A percentile compares a stretch with the other conserved stretches of the same genome.
These are phyloP conservation scores for Pygmarrhopalites habei DNA, from an alignment of 1,140 invertebrate genomes.

Conservation along the genomic window DNA sequence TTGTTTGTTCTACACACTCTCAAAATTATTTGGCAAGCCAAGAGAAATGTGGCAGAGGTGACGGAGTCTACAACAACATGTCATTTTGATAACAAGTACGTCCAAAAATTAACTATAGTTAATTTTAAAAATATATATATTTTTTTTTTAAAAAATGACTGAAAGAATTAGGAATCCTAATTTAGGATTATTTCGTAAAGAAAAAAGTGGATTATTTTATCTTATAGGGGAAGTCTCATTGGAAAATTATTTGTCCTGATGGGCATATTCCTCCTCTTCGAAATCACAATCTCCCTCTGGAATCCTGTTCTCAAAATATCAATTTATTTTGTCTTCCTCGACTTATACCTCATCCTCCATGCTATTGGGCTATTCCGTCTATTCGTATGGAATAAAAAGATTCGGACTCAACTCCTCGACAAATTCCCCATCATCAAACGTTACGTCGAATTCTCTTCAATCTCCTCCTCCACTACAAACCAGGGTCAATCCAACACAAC, in stretches of 20 bases:
- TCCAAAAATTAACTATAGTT: neutral
- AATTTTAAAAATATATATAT: neutral
- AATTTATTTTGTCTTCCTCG: neutral
- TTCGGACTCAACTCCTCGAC: neutral
- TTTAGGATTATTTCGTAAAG: neutral
- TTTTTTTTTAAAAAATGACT: neutral
- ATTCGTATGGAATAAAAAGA: constrained; percentile 2
- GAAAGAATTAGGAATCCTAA: neutral
- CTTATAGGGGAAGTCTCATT: neutral
- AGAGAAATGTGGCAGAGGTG: neutral
- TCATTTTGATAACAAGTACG: neutral
- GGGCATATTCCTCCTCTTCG: constrained; percentile 2
- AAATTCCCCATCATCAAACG: neutral
- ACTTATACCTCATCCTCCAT: neutral
- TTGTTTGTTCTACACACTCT: neutral
- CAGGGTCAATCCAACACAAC: too few species aligned
- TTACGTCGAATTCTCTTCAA: too few species aligned
- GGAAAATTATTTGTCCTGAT: neutral
- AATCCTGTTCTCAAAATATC: neutral
- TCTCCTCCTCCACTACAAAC: too few species aligned
- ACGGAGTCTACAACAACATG: neutral
- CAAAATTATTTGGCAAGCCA: neutral
- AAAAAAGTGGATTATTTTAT: neutral
- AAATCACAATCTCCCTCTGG: neutral
- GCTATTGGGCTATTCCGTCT: neutral